Conservation (phyloP, 2,797 vertebrate genomes). For the Helarctos malayanus region DNA sequence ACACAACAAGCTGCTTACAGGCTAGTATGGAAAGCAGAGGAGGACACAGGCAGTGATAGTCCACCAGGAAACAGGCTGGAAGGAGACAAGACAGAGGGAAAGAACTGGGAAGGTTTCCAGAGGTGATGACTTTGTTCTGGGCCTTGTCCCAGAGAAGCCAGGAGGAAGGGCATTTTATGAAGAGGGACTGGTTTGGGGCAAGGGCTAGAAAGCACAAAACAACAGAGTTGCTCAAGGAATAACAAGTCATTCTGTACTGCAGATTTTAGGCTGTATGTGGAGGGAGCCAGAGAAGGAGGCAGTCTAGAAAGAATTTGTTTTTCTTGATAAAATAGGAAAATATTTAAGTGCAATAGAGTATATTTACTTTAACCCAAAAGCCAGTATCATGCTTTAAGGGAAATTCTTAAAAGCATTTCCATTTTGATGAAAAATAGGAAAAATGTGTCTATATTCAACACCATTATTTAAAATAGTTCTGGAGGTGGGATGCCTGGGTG, state of each 20-base stretch:
- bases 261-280: background rate
- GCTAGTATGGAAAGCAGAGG: background rate
- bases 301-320: background rate
- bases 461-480: background rate
- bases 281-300: background rate
- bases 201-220: background rate
- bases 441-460: background rate
- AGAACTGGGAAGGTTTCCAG: background rate
- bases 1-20: background rate
- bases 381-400: background rate
- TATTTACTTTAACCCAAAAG: background rate
- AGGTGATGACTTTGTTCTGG: background rate
- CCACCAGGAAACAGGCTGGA: background rate
- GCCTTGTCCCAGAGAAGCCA: background rate
- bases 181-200: background rate
- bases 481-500: background rate
- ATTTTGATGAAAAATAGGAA: background rate
- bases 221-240: background rate
- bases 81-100: background rate
- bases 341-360: background rate
- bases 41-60: background rate
- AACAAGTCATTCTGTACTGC: background rate
- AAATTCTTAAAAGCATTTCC: background rate
- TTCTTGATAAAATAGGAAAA: slow-evolving; percentile 34
- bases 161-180: background rate